phyloP scores from a whole-genome alignment of 2,113 vertebrate species.

The Paradoxurus hermaphroditus region DNA sequence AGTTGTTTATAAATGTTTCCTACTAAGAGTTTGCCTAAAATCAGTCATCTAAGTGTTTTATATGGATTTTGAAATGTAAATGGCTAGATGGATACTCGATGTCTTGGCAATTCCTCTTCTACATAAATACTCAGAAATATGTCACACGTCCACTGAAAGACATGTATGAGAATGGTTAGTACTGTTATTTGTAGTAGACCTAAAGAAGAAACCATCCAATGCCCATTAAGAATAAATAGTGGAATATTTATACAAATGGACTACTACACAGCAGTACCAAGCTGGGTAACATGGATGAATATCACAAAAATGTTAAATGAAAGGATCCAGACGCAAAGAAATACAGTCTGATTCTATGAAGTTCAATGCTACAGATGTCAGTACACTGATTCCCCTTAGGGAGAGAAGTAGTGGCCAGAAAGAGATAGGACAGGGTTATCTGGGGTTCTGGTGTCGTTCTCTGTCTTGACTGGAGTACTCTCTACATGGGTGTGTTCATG shows the following conservation, averaged over 20 bases:
- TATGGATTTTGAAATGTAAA: not conserved
- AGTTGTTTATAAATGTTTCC: slow-evolving; percentile 61
- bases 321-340: slow-evolving; percentile 4
- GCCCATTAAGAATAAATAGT: not conserved
- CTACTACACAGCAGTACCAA: not conserved
- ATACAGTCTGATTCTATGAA: not conserved
- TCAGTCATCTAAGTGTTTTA: slow-evolving; percentile 3
- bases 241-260: not conserved
- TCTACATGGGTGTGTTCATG: not conserved
- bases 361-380: not conserved
- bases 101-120: not conserved
- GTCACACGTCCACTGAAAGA: not conserved
- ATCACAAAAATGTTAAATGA: slow-evolving; percentile 65
- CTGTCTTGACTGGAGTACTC: not conserved
- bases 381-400: not conserved
- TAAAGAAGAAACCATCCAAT: not conserved
- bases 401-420: not conserved
- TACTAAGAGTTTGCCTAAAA: slow-evolving; percentile 61
- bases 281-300: slow-evolving; percentile 62
- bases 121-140: not conserved
- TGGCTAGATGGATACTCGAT: not conserved
- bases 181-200: not conserved
- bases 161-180: not conserved
- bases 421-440: not conserved
- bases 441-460: not conserved